These are phyloP conservation scores for Adelosebastes latens DNA, from an alignment of 2,797 vertebrate species.

Conservation along the genomic window DNA sequence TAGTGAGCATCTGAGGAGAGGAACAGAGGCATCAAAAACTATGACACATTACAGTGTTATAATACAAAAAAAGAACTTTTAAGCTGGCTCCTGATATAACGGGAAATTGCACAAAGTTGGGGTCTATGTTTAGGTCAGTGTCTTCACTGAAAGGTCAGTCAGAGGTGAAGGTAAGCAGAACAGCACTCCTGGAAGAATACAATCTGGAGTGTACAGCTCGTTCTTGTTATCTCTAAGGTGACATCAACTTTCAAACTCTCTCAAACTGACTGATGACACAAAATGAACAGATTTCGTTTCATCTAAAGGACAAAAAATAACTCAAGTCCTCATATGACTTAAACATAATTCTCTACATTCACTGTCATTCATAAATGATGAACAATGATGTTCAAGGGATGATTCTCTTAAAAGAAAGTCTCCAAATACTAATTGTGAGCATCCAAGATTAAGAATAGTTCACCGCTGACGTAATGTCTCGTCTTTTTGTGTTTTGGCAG, in stretches of 20 bases:
- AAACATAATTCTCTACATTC: background rate
- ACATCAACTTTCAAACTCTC: background rate
- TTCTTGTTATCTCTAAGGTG: background rate
- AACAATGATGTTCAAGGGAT: background rate
- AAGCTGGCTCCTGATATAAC: background rate
- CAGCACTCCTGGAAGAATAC: background rate
- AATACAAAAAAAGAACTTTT: background rate
- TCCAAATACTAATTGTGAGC: background rate
- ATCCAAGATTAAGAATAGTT: conserved; percentile 14
- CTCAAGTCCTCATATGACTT: background rate
- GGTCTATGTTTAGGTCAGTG: background rate
- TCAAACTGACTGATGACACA: background rate
- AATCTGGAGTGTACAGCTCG: background rate
- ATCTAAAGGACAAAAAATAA: background rate
- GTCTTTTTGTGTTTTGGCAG: background rate
- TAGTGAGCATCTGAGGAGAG: conserved; percentile 84
- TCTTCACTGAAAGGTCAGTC: background rate
- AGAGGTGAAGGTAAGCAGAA: background rate
- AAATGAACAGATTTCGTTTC: background rate
- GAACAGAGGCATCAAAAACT: background rate
- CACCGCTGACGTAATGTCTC: conserved; percentile 18
- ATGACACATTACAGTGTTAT: background rate
- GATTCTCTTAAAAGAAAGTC: background rate
- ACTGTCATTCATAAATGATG: background rate
- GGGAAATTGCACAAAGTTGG: background rate